Evolutionary conservation across 2,888 invertebrate species (phyloP).

Genomic region (Halocaridina rubra): DNA sequence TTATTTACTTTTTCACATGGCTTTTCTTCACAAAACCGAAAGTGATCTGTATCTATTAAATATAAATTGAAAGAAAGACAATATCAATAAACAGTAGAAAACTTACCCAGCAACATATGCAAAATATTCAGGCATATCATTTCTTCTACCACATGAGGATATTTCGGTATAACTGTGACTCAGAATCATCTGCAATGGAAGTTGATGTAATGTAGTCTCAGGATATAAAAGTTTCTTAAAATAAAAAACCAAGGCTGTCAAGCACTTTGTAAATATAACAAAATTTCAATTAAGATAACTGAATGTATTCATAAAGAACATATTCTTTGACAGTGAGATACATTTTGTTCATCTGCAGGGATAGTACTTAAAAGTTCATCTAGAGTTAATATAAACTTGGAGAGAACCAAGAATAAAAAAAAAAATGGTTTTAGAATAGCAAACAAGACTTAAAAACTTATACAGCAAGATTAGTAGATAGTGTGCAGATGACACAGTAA

Average conservation of each 20-base stretch:
- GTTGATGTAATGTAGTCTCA: not conserved
- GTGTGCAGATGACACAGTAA: not conserved
- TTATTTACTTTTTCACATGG: not conserved
- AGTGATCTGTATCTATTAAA: not conserved
- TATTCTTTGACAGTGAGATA: too few relatives aligned
- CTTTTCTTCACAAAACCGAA: too few relatives aligned
- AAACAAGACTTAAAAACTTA: not conserved
- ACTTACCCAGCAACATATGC: slow-evolving; percentile 76
- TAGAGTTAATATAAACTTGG: not conserved
- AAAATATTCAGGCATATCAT: slow-evolving; percentile 73
- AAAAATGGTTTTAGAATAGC: not conserved
- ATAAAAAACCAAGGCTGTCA: not conserved
- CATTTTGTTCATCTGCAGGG: too few relatives aligned
- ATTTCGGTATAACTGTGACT: slow-evolving; percentile 77
- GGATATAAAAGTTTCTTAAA: not conserved
- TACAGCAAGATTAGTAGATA: not conserved
- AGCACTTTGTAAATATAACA: too few relatives aligned
- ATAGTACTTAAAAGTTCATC: too few relatives aligned
- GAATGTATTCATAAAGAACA: too few relatives aligned
- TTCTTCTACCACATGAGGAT: slow-evolving; percentile 75
- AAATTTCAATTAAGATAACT: too few relatives aligned
- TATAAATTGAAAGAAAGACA: not conserved
- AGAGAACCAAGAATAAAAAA: not conserved
- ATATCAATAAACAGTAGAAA: slow-evolving; percentile 58
- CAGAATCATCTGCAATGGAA: slow-evolving; percentile 70